phyloP scores from a whole-genome alignment of 2,113 vertebrate species.

The Clinocottus analis region DNA sequence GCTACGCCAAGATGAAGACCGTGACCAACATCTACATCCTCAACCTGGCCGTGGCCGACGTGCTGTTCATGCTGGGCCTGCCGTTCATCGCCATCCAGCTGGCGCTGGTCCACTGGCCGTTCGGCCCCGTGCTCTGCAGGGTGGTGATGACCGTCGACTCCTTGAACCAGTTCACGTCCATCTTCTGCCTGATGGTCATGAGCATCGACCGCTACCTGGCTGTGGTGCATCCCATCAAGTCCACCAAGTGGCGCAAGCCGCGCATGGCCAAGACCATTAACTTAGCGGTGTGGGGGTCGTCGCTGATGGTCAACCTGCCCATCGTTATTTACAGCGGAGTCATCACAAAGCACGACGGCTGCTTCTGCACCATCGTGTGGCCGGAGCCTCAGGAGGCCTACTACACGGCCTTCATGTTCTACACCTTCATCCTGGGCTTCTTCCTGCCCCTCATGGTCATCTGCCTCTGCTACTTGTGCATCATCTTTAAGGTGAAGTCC shows the following conservation, averaged over 20 bases:
- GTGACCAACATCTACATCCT: constrained; percentile 99
- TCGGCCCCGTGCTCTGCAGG: constrained; percentile 92
- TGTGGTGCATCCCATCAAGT: constrained; percentile 96
- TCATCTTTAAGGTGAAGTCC: constrained; percentile 97
- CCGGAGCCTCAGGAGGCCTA: constrained; percentile 92
- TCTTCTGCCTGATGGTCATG: constrained; percentile 98
- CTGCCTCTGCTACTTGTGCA: constrained; percentile 96
- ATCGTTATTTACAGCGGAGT: constrained; percentile 94
- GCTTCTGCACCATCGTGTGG: constrained; percentile 97
- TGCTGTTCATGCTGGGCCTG: constrained; percentile 96
- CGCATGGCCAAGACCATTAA: constrained; percentile 93
- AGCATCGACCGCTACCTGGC: constrained; percentile 96
- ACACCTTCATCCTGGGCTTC: constrained; percentile 94
- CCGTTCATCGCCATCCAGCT: constrained; percentile 96
- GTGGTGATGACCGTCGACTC: constrained; percentile 96
- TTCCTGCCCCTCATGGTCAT: constrained; percentile 96
- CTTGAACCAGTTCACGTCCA: constrained; percentile 98
- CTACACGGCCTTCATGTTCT: constrained; percentile 97
- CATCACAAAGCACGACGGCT: constrained; percentile 82
- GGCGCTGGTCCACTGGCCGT: constrained; percentile 97
- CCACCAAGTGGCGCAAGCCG: constrained; percentile 94
- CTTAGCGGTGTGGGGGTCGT: constrained; percentile 91
- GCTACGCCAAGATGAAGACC: constrained; percentile 98
- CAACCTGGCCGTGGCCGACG: constrained; percentile 95
- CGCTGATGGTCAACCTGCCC: constrained; percentile 94